Percentiles rank a stretch among this genome's conserved stretches.
Evolutionary conservation across 2,888 invertebrate species (phyloP).

Genomic region (Dynastes hyllus): DNA sequence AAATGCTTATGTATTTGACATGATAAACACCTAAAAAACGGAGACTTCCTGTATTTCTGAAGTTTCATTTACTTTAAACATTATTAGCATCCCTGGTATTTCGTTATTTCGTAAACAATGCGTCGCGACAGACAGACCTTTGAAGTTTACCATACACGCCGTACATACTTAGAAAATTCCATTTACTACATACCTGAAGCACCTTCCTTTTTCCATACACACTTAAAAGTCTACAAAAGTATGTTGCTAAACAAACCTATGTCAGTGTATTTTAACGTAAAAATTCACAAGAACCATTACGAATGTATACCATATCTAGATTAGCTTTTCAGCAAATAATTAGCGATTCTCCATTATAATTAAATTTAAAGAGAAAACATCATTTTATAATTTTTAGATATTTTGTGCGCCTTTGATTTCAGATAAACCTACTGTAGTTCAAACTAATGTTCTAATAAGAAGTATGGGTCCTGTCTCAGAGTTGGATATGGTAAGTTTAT

Average conservation of each 20-base stretch:
- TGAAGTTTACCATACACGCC: slow-evolving; percentile 31
- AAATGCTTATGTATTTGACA: neutral
- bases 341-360: too few species aligned
- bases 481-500: slow-evolving; percentile 84
- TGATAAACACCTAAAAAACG: neutral
- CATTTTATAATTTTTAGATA: too few species aligned
- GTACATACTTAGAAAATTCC: slow-evolving; percentile 28
- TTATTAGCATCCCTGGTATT: slow-evolving; percentile 15
- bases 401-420: slow-evolving; percentile 60
- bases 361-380: too few species aligned
- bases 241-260: neutral
- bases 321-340: too few species aligned
- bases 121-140: slow-evolving; percentile 15
- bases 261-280: slow-evolving; percentile 7
- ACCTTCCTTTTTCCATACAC: slow-evolving; percentile 15
- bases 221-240: slow-evolving; percentile 4
- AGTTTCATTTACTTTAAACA: slow-evolving; percentile 26
- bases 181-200: slow-evolving; percentile 27
- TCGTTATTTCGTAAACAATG: slow-evolving; percentile 39
- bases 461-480: slow-evolving; percentile 96
- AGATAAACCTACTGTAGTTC: slow-evolving; percentile 89
- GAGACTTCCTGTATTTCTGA: neutral
- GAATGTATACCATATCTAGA: too few species aligned
- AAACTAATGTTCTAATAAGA: slow-evolving; percentile 90
- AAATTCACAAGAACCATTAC: too few species aligned